Evolutionary conservation across 2,888 invertebrate genomes (phyloP).

Genomic region (Theodoxus fluviatilis): DNA sequence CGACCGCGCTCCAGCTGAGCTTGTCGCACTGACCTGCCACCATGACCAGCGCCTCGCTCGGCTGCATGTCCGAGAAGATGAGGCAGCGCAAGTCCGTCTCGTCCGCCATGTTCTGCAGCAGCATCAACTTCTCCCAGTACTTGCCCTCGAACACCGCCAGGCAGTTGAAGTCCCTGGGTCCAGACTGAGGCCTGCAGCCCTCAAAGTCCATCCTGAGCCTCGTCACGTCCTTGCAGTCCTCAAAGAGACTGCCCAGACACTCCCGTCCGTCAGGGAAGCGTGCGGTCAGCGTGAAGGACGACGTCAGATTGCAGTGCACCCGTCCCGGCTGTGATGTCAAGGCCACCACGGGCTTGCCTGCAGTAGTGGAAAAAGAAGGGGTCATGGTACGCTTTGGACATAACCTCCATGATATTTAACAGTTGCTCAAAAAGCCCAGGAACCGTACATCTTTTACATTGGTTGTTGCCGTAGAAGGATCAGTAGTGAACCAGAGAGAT

Average conservation of each 20-base stretch:
- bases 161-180: conserved; percentile 40
- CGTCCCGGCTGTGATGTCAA: conserved; percentile 26
- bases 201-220: conserved; percentile 42
- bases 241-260: conserved; percentile 46
- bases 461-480: no score
- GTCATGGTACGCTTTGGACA: no score
- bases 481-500: no score
- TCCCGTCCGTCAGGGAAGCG: conserved; percentile 36
- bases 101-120: conserved; percentile 45
- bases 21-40: conserved; percentile 48
- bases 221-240: conserved; percentile 44
- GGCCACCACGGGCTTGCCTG: conserved; percentile 43
- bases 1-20: conserved; percentile 42
- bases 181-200: not conserved
- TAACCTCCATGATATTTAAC: no score
- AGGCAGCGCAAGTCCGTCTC: conserved; percentile 43
- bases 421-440: no score
- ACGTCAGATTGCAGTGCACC: conserved; percentile 41
- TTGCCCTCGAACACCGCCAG: conserved; percentile 45
- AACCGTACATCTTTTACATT: no score
- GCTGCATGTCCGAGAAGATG: conserved; percentile 42
- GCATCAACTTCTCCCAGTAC: conserved; percentile 48
- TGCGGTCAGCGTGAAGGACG: conserved; percentile 38
- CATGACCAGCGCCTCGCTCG: conserved; percentile 38
- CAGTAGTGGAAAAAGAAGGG: no score